Evolutionary conservation across 2,888 invertebrate genomes (phyloP).

Genomic region (Tetragonisca angustula): DNA sequence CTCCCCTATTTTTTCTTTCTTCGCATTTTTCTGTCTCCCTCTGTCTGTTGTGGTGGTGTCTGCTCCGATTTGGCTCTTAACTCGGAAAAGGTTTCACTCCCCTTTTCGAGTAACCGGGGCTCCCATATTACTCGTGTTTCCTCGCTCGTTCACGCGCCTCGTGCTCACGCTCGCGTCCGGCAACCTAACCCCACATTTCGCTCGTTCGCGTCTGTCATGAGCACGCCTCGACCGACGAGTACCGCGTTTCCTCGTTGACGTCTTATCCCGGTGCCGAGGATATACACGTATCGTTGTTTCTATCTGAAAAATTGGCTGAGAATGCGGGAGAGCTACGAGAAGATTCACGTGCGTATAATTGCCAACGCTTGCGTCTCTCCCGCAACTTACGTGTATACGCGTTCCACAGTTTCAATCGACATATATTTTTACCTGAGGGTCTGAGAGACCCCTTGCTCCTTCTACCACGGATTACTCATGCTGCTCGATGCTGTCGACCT

Average conservation of each 20-base stretch:
- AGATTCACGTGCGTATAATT: background rate
- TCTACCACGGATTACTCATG: slow-evolving; percentile 20
- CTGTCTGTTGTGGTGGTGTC: background rate
- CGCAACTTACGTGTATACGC: background rate
- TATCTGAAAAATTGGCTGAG: no score
- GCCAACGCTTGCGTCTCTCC: slow-evolving; percentile 3
- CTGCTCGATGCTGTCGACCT: slow-evolving; percentile 33
- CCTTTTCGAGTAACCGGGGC: background rate
- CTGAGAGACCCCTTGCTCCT: background rate
- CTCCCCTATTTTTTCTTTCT: slow-evolving; percentile 14
- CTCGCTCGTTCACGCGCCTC: background rate
- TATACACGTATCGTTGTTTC: background rate
- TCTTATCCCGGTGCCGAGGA: no score
- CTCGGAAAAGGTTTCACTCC: slow-evolving; percentile 55
- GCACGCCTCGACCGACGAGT: background rate
- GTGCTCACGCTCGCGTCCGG: background rate
- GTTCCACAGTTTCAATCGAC: slow-evolving; percentile 30
- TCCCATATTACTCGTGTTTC: slow-evolving; percentile 18
- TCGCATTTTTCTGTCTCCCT: background rate
- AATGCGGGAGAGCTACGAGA: background rate
- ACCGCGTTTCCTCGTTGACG: slow-evolving; percentile 2
- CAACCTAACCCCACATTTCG: slow-evolving; percentile 38
- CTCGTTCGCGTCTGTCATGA: slow-evolving; percentile 38
- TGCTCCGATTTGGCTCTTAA: slow-evolving; percentile 49
- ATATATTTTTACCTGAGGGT: slow-evolving; percentile 28